Evolutionary conservation across 2,113 vertebrate genomes (phyloP), one percentile per base, ranked within the genome.

Genomic region (Oreotrochilus melanogaster): DNA sequence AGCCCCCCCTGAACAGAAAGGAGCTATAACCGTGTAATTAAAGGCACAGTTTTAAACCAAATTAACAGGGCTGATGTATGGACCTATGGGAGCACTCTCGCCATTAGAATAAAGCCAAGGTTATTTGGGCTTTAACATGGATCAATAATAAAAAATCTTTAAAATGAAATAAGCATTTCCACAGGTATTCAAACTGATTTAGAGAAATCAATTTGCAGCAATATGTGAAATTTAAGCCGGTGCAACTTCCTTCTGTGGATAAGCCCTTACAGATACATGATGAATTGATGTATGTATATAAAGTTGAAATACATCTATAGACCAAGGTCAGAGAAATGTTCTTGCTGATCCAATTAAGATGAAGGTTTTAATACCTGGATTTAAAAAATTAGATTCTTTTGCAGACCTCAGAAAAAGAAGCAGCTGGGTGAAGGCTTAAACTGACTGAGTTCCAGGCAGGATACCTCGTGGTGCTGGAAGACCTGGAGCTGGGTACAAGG

Each of bases 281-380:
- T 51, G 72, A 93, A 92, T 14, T 73, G 81, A 54, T 4, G 30
- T 71, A 85, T 42, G 42, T 17, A 30, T 76, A 58, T n/a, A 12
- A 61, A 85, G 28, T 9, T 48, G 82, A 86, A 88, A 93, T 66
- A 76, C 4, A 48, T 53, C 65, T 80, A 31, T 11, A 79, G 54
- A 21, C 33, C 56, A 89, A 78, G 23, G 31, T 85, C 71, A 82
- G 85, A 78, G 22, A 92, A 70, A 47, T 76, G 47, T 37, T 65
- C 48, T 85, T 88, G 43, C 56, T 86, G 85, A 95, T 95, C 37
- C 67, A 91, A 88, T 93, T 93, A 92, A 93, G 81, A 96, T 92
- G 74, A 80, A 73, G 15, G 23, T 35, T 89, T 93, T 73, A 84
- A 75, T 54, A 62, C 4, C 31, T 72, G 37, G 11, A 47, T 92